Percentiles rank a stretch among this genome's conserved stretches.
Evolutionary conservation across 1,140 invertebrate genomes (phyloP).

Genomic region (Procambarus clarkii): DNA sequence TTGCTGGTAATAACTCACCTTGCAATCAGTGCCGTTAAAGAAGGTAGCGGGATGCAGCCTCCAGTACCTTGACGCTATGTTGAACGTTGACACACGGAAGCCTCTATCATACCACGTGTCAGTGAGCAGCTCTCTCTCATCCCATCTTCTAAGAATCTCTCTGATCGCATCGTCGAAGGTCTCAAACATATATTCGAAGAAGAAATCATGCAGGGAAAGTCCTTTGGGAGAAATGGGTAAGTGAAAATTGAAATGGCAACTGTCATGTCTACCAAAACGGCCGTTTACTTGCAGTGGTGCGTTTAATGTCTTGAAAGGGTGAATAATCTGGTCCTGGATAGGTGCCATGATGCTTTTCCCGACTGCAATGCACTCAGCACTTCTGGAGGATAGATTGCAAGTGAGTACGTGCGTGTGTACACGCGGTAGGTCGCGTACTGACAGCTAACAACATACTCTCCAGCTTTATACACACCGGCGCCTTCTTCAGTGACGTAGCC

Average conservation of each 20-base stretch:
- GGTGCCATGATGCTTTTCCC: background rate
- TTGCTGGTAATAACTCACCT: background rate
- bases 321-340: background rate
- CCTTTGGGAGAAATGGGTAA: constrained; percentile 14
- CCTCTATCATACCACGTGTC: background rate
- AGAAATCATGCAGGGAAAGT: constrained; percentile 47
- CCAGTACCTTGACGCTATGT: constrained; percentile 18
- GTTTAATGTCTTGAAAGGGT: background rate
- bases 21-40: background rate
- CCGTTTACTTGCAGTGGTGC: background rate
- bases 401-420: background rate
- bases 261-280: background rate
- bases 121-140: constrained; percentile 6
- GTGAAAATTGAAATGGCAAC: too few species aligned
- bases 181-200: constrained; percentile 24
- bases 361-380: background rate
- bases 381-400: background rate
- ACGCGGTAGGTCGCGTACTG: background rate
- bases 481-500: background rate
- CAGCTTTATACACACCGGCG: background rate
- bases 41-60: background rate
- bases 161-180: constrained; percentile 30
- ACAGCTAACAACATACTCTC: background rate
- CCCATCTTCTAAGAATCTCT: constrained; percentile 3
- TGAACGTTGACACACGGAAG: background rate